Evolutionary conservation across 2,797 vertebrate species (phyloP).

Genomic region (Lacerta bilineata): DNA sequence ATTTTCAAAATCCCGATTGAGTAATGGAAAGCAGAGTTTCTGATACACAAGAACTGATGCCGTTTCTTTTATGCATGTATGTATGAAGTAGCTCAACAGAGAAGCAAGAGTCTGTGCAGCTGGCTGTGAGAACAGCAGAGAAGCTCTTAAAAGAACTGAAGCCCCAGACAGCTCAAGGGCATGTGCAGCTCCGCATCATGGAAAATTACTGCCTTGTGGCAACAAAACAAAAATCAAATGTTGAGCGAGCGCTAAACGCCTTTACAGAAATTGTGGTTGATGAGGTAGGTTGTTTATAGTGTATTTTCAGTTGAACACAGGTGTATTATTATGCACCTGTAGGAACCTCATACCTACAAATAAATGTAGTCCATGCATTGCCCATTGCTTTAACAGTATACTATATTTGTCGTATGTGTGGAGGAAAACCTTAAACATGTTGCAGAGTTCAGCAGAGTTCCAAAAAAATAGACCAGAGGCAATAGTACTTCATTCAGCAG

Average conservation of each 20-base stretch:
- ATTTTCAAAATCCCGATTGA: neutral
- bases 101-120: slow-evolving; percentile 95
- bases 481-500: too few species aligned
- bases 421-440: too few species aligned
- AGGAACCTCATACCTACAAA: neutral
- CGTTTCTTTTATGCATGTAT: slow-evolving; percentile 55
- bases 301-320: neutral
- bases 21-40: neutral
- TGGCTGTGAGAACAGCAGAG: slow-evolving; percentile 95
- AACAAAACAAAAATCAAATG: slow-evolving; percentile 92
- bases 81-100: slow-evolving; percentile 90
- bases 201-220: slow-evolving; percentile 95
- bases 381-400: neutral
- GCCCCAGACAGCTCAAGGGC: slow-evolving; percentile 92
- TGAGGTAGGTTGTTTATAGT: slow-evolving; percentile 85
- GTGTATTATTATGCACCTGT: neutral
- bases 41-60: neutral
- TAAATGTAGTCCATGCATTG: neutral
- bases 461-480: too few species aligned
- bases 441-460: too few species aligned
- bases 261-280: slow-evolving; percentile 93
- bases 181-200: slow-evolving; percentile 90
- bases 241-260: slow-evolving; percentile 91
- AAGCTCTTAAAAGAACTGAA: slow-evolving; percentile 96
- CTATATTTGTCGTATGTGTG: too few species aligned